phyloP scores from a whole-genome alignment of 1,140 invertebrate species.

The Papilio glaucus region DNA sequence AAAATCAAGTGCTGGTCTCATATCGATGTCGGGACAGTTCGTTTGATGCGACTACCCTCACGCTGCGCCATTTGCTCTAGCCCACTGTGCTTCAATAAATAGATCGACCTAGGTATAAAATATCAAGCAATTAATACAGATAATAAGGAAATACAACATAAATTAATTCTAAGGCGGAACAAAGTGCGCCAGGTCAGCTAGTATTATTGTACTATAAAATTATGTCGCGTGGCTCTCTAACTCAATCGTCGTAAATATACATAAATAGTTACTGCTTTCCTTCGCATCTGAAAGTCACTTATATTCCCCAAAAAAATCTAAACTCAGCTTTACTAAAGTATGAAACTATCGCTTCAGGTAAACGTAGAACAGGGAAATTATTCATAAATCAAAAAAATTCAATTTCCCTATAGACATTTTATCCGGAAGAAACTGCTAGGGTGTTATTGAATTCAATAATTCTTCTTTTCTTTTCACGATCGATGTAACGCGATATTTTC shows the following conservation, averaged over 20 bases:
- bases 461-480: neutral
- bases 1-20: too few relatives aligned
- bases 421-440: neutral
- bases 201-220: too few relatives aligned
- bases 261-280: neutral
- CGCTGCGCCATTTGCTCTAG: too few relatives aligned
- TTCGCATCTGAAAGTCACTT: neutral
- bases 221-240: too few relatives aligned
- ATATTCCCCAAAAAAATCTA: constrained; percentile 7
- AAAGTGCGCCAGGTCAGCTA: too few relatives aligned
- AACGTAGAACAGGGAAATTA: constrained; percentile 1
- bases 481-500: neutral
- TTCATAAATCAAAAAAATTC: constrained; percentile 18
- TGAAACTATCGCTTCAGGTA: constrained; percentile 17
- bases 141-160: too few relatives aligned
- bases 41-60: too few relatives aligned
- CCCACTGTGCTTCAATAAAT: too few relatives aligned
- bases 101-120: too few relatives aligned
- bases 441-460: neutral
- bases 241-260: neutral
- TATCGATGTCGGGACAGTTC: too few relatives aligned
- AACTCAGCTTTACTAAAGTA: neutral
- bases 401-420: constrained; percentile 10
- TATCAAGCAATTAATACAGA: too few relatives aligned
- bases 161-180: too few relatives aligned